A percentile compares a stretch with the other conserved stretches of the same genome.
Conservation (phyloP, 1,140 invertebrate species). For the Periplaneta americana region DNA sequence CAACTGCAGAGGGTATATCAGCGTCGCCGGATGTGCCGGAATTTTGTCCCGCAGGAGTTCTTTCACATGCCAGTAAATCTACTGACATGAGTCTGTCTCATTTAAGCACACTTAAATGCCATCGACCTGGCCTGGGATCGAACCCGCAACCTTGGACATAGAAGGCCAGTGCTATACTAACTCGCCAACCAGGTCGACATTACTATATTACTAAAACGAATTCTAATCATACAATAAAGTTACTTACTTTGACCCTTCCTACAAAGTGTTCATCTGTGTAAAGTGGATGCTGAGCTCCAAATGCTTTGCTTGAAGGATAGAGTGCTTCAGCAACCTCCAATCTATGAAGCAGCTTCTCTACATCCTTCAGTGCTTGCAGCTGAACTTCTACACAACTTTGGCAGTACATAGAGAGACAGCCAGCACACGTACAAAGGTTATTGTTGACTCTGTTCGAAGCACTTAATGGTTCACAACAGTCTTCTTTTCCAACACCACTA, state of each 20-base stretch:
- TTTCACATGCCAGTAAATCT: no score
- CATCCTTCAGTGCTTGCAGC: constrained; percentile 63
- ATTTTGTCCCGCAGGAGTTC: no score
- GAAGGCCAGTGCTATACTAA: no score
- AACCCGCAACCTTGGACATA: no score
- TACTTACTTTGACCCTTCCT: constrained; percentile 51
- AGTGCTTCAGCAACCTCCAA: constrained; percentile 72
- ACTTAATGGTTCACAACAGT: constrained; percentile 24
- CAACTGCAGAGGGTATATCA: no score
- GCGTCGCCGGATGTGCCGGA: no score
- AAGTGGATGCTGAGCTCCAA: constrained; percentile 64
- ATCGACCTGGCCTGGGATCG: no score
- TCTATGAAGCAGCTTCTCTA: constrained; percentile 61
- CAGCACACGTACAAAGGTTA: constrained; percentile 18
- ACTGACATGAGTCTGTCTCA: no score
- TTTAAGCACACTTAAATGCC: no score
- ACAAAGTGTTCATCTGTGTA: constrained; percentile 62
- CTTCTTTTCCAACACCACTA: constrained; percentile 25
- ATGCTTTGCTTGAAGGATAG: constrained; percentile 78
- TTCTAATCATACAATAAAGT: no score
- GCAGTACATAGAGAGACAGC: constrained; percentile 67
- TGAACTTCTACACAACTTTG: constrained; percentile 58
- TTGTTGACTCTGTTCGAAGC: neutral
- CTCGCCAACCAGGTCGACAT: no score
- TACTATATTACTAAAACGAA: neutral